Evolutionary conservation across 2,888 invertebrate species (phyloP), one percentile per base, ranked within the genome.

Genomic region (Thymelicus sylvestris): DNA sequence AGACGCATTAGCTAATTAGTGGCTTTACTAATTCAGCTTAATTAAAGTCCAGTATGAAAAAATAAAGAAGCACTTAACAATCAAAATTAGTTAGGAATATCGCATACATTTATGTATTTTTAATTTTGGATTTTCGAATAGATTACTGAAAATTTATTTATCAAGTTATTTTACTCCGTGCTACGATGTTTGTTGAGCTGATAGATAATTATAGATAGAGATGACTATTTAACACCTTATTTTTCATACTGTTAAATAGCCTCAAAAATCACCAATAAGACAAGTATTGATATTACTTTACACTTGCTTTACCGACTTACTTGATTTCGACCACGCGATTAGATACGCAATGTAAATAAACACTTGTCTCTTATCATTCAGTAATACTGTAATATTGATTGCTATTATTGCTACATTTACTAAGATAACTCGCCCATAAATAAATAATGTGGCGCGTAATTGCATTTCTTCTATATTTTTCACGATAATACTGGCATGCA

Each of bases 321-420:
- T 66, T 41, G 57, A 66, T 48, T 52, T 52, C 15, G 67, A 55
- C 65, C 55, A 66, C 24, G 44, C 31, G 78, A 78, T 78, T 77
- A 77, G 67, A 62, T 59, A 70, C 31, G 19, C 59, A 72, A 68
- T 70, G 74, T 78, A 80, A 80, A 81, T 75, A 81, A 80, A 79
- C 78, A 79, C 76, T 82, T 75, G 66, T 75, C 72, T 70, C 31
- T 76, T 62, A 62, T 62, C 62, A 39, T 8, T 12, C 24, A 24
- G 13, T 47, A 13, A 62, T 59, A 62, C 48, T 15, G 61, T 44
- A 24, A 47, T 13, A 47, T 62, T 59, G 44, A 48, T 62, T 44
- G 61, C 44, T 19, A 41, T 10, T 15, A 62, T 44, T 62, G 44
- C 62, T 41, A 73, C 12, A 61, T 64, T 65, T 55, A 15, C 6